These are phyloP conservation scores for Atta colombica DNA, from an alignment of 1,140 invertebrate species.

Conservation along the genomic window DNA sequence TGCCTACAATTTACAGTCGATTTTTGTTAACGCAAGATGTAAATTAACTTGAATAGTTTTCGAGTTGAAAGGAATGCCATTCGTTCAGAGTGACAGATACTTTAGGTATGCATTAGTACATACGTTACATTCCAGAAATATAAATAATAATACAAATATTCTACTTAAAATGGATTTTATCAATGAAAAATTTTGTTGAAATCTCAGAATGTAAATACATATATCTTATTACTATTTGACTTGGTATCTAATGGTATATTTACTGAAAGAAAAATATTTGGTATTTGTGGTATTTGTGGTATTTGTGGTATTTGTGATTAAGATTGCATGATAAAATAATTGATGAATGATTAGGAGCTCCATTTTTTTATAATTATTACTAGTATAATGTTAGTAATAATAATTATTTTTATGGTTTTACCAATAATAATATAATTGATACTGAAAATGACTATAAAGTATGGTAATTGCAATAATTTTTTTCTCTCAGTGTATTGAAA, in stretches of 20 bases:
- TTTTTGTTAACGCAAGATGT: not conserved
- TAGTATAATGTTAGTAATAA: too few relatives aligned
- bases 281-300: too few relatives aligned
- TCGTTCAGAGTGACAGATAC: not conserved
- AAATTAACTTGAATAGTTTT: not conserved
- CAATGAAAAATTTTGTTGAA: not conserved
- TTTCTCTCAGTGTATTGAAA: not conserved
- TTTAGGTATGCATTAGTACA: not conserved
- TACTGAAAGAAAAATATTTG: too few relatives aligned
- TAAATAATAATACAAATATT: not conserved
- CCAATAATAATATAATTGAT: too few relatives aligned
- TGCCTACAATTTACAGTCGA: not conserved
- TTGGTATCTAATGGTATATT: not conserved
- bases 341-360: too few relatives aligned
- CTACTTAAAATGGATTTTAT: not conserved
- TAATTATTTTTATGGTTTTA: too few relatives aligned
- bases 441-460: too few relatives aligned
- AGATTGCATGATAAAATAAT: too few relatives aligned
- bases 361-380: too few relatives aligned
- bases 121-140: too few relatives aligned
- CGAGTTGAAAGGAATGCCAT: not conserved
- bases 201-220: not conserved
- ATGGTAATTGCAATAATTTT: too few relatives aligned
- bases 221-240: not conserved
- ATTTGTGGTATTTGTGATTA: too few relatives aligned